Percentiles rank a stretch among this genome's conserved stretches.
These are phyloP conservation scores for Dryocosmus kuriphilus DNA, from an alignment of 2,888 invertebrate genomes.

Conservation along the genomic window DNA sequence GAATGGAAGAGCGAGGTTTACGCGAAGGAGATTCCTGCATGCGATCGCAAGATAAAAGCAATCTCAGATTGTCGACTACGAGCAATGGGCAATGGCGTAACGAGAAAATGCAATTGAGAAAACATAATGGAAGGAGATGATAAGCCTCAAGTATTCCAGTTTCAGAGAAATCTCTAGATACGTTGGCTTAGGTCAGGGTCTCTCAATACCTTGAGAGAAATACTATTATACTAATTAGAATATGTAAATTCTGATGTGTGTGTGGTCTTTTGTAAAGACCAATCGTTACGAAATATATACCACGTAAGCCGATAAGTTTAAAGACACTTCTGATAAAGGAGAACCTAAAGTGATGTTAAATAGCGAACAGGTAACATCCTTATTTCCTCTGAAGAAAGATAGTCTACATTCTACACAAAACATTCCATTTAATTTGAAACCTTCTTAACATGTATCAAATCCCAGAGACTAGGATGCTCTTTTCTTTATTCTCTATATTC, in stretches of 20 bases:
- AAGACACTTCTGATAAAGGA: not conserved
- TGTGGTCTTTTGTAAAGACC: not conserved
- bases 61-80: slow-evolving; percentile 8
- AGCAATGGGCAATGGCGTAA: slow-evolving; percentile 19
- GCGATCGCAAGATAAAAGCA: slow-evolving; percentile 19
- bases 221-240: not conserved
- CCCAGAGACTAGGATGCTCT: not conserved
- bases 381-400: not conserved
- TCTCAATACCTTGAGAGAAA: not conserved
- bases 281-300: not conserved
- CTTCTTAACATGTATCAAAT: slow-evolving; percentile 22
- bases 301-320: too few species aligned
- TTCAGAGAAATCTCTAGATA: not conserved
- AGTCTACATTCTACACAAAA: not conserved
- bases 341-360: not conserved
- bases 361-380: too few species aligned
- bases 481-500: not conserved
- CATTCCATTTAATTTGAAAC: slow-evolving; percentile 12
- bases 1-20: slow-evolving; percentile 10
- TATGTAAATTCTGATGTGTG: not conserved
- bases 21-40: slow-evolving; percentile 24
- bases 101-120: slow-evolving; percentile 31
- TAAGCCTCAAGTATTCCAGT: not conserved
- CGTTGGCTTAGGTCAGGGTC: not conserved
- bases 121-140: slow-evolving; percentile 4